Conservation (phyloP, 2,888 invertebrate genomes). For the Eristalis arbustorum region DNA sequence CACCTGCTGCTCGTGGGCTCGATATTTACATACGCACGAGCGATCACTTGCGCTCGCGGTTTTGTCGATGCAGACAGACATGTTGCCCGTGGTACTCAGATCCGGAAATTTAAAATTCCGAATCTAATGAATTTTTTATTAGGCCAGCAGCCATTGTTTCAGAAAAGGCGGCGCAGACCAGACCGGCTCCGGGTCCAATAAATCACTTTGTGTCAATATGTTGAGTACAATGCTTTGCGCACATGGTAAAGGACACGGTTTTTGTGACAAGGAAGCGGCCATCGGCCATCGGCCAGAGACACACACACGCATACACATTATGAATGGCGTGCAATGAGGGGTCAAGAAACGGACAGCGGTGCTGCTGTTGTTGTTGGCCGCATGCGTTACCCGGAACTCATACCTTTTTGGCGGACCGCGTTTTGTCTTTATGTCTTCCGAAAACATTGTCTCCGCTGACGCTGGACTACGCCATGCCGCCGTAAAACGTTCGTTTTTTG, state of each 20-base stretch:
- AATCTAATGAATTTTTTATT: conserved; percentile 70
- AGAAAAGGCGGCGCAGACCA: conserved; percentile 42
- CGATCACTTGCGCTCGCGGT: conserved; percentile 43
- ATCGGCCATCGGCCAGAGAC: background rate
- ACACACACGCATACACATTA: background rate
- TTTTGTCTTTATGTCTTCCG: background rate
- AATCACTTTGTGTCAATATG: conserved; percentile 70
- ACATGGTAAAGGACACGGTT: conserved; percentile 54
- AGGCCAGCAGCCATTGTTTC: conserved; percentile 58
- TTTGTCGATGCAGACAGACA: background rate
- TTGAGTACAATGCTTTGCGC: conserved; percentile 29
- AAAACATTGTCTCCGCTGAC: conserved; percentile 43
- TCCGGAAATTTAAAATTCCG: conserved; percentile 68
- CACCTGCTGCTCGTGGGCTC: conserved; percentile 53
- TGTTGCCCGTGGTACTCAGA: background rate
- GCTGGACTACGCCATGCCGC: conserved; percentile 38
- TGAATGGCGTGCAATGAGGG: conserved; percentile 50
- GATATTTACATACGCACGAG: conserved; percentile 68
- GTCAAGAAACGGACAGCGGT: conserved; percentile 44
- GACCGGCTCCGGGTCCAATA: conserved; percentile 54
- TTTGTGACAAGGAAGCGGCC: conserved; percentile 15
- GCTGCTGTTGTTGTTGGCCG: background rate
- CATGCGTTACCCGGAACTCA: conserved; percentile 60
- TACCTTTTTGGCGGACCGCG: conserved; percentile 27
- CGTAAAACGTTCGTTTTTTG: conserved; percentile 43